Base-by-base conservation (phyloP, 1,140 invertebrate species). In the Hycleus phaleratus region DNA sequence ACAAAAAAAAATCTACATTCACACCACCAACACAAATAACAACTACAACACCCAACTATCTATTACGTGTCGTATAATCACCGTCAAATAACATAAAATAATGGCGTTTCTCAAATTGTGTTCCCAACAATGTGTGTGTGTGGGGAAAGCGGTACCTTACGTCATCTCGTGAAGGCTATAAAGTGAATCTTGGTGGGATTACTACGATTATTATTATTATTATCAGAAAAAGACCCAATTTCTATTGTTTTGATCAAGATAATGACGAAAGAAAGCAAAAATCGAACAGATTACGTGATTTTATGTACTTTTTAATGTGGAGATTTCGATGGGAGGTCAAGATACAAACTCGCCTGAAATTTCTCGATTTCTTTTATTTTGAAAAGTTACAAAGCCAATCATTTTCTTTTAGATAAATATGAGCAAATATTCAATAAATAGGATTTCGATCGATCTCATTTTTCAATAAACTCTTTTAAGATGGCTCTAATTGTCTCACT, bases 101-200 rank as follows among this genome's bases (percentile, higher is more conserved):
- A 46, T 52, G 56, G 38, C 48, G 56, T 58, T 53, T 58, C 56
- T 61, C 48, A 57, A 49, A 54, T 54, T 48, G 57, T 32, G 7
- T 5, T 32, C 4, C 32, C 4, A 4, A 32, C 32, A 32, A 32
- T 32, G 32, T 50, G 58, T 26, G 49, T 49, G 56, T 53, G 60
- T 56, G 60, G 60, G 60, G 60, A 62, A 59, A 49, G 49, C 56
- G 51, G 46, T 57, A 26, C n/a, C 32, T 61, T 61, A 58, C 60
- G 60, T 62, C 60, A 62, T 59, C 10, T 53, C 39, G 32, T 32
- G 56, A 62, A 62, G 60, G 60, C 52, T 32, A 32, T 57, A 45
- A 61, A 58, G 60, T 60, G 59, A 48, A 57, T 60, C 54, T 50
- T 51, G 40, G 7, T 46, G 38, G 42, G 43, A 39, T 39, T 26